Percentiles rank a stretch among this genome's conserved stretches.
Conservation (phyloP, 2,113 vertebrate genomes). For the Todiramphus chloris region DNA sequence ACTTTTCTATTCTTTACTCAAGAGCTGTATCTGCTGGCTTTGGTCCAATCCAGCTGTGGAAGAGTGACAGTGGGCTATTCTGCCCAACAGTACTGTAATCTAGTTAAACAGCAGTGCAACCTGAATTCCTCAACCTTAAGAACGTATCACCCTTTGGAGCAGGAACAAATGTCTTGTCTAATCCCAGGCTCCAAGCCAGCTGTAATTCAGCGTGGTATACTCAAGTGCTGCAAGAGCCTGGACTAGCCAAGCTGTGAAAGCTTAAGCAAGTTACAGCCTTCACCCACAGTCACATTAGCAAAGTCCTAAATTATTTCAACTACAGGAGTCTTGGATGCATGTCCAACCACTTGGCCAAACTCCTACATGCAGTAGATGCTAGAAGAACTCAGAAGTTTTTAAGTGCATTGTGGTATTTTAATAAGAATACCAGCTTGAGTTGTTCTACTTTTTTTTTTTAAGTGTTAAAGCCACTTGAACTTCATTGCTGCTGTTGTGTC, state of each 20-base stretch:
- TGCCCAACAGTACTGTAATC: background rate
- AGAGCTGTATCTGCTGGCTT: background rate
- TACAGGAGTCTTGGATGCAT: background rate
- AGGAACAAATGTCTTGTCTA: background rate
- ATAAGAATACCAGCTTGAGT: background rate
- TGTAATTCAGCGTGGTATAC: background rate
- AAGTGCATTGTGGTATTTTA: background rate
- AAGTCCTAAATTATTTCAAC: background rate
- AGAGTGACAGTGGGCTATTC: background rate
- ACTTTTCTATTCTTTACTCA: background rate
- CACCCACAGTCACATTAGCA: background rate
- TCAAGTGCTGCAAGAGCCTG: background rate
- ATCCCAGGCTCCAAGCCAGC: background rate
- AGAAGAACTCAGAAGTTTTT: background rate
- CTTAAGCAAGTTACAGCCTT: conserved; percentile 4
- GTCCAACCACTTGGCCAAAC: background rate
- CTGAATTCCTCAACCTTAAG: background rate
- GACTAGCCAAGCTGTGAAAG: background rate
- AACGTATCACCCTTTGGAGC: background rate
- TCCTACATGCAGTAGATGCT: background rate
- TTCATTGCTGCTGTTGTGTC: background rate
- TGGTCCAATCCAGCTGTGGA: background rate
- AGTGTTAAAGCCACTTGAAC: background rate
- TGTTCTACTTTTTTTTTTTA: background rate
- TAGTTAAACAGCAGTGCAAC: background rate